A percentile compares a stretch with the other conserved stretches of the same genome.
These are phyloP conservation scores for Todiramphus saurophagus DNA, from an alignment of 2,113 vertebrate species.

Conservation along the genomic window DNA sequence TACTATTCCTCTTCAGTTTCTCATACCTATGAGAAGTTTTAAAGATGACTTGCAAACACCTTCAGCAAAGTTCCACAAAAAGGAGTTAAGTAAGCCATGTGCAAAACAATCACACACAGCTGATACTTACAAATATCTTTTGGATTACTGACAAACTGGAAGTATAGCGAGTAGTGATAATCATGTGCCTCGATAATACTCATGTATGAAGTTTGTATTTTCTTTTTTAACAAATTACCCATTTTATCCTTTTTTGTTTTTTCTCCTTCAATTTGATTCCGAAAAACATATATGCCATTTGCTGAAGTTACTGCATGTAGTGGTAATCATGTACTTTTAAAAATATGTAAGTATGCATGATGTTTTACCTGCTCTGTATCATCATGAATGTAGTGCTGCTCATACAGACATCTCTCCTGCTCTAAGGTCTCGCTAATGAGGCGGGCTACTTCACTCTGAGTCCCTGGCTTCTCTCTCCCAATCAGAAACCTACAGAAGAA, in stretches of 20 bases:
- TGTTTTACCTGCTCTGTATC: conserved; percentile 73
- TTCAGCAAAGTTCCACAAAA: neutral
- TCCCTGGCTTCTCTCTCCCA: conserved; percentile 90
- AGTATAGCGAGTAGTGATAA: neutral
- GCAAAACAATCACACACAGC: neutral
- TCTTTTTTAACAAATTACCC: neutral
- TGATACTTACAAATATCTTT: neutral
- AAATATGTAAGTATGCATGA: neutral
- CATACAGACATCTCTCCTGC: conserved; percentile 85
- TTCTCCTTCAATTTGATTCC: neutral
- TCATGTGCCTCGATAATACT: neutral
- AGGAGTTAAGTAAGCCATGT: neutral
- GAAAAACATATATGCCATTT: neutral
- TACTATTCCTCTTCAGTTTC: neutral
- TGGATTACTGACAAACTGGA: neutral
- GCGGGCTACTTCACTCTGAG: conserved; percentile 90
- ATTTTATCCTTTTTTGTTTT: neutral
- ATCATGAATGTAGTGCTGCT: conserved; percentile 83
- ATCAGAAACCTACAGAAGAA: conserved; percentile 83
- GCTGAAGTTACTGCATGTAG: neutral
- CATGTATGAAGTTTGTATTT: neutral
- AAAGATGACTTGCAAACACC: neutral
- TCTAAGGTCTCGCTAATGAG: conserved; percentile 93
- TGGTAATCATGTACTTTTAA: neutral
- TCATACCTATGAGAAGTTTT: neutral